Evolutionary conservation across 2,113 vertebrate genomes (phyloP).

Genomic region (Pygoscelis antarcticus): DNA sequence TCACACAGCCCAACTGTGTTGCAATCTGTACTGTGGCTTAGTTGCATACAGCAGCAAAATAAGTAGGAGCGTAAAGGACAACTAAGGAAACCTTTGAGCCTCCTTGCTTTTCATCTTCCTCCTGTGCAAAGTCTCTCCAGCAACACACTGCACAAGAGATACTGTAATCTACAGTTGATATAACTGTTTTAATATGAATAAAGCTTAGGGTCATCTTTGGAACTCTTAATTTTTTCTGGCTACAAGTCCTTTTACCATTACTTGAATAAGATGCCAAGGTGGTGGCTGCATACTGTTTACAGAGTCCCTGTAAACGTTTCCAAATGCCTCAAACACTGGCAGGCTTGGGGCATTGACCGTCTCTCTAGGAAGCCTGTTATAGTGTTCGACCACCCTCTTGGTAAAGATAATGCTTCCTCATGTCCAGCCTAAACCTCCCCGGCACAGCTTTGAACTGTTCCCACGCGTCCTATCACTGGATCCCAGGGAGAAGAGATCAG

Average conservation of each 20-base stretch:
- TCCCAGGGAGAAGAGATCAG: neutral
- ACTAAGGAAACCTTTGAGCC: neutral
- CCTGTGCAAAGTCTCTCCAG: neutral
- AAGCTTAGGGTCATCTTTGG: neutral
- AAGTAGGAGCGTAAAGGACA: neutral
- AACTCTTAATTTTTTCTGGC: neutral
- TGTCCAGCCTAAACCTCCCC: neutral
- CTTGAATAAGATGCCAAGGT: neutral
- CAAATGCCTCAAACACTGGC: neutral
- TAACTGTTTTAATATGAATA: neutral
- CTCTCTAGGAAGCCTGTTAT: neutral
- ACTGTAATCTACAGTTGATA: neutral
- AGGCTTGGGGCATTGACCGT: rapidly evolving
- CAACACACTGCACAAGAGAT: neutral
- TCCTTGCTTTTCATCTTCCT: neutral
- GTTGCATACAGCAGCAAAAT: neutral
- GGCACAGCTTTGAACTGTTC: neutral
- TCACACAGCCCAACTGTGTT: neutral
- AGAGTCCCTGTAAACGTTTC: too few relatives aligned
- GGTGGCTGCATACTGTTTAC: neutral
- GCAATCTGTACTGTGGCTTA: neutral
- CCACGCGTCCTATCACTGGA: neutral
- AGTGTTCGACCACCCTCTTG: neutral
- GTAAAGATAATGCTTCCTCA: neutral
- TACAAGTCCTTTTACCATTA: neutral